Conservation (phyloP, 2,888 invertebrate species). For the Clivina fossor region DNA sequence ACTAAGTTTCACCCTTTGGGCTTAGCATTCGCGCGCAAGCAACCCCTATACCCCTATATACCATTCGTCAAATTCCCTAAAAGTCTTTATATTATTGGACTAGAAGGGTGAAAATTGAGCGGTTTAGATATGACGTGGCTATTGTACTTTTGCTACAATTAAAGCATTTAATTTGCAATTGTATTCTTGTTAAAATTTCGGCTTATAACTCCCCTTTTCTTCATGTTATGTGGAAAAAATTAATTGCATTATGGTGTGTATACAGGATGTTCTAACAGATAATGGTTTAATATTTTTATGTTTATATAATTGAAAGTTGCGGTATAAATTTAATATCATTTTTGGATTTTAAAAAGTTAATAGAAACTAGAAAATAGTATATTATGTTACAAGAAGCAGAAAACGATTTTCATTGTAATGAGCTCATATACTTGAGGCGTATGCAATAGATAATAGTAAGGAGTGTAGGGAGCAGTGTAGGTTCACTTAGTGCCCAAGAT, state of each 20-base stretch:
- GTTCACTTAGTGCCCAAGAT: no score
- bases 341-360: no score
- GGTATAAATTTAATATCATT: no score
- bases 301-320: no score
- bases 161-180: conserved; percentile 47
- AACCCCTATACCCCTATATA: background rate
- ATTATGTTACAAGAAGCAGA: no score
- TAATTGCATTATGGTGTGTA: conserved; percentile 41
- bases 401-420: no score
- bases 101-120: conserved; percentile 4
- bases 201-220: conserved; percentile 44
- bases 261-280: no score
- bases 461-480: no score
- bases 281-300: no score
- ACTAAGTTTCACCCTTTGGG: conserved; percentile 42
- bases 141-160: conserved; percentile 41
- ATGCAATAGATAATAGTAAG: no score
- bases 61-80: conserved; percentile 23
- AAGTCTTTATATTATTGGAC: background rate
- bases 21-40: conserved; percentile 38
- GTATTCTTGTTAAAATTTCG: conserved; percentile 46
- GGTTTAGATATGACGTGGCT: background rate
- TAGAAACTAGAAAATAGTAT: no score
- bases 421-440: no score
- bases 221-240: conserved; percentile 38